These are phyloP conservation scores for Parapristionchus giblindavisi DNA, from an alignment of 2,888 invertebrate species.

Conservation along the genomic window DNA sequence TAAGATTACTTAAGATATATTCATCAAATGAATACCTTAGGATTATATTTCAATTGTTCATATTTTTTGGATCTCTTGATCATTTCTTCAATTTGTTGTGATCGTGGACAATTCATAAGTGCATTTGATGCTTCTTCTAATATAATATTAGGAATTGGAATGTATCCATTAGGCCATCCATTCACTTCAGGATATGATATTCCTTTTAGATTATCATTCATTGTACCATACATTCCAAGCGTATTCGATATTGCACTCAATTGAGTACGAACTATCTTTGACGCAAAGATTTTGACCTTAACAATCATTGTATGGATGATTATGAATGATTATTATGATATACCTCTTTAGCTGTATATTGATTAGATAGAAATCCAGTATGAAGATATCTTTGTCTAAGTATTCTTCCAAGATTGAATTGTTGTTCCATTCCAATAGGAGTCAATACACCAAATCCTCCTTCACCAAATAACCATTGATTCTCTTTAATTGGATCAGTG, in stretches of 20 bases:
- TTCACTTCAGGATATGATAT: background rate
- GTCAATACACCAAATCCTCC: constrained; percentile 17
- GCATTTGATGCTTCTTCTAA: constrained; percentile 15
- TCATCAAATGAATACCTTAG: background rate
- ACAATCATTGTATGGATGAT: no score
- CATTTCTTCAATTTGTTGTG: background rate
- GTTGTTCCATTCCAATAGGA: constrained; percentile 23
- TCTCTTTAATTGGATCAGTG: constrained; percentile 17
- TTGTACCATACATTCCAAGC: constrained; percentile 15
- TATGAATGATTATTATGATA: background rate
- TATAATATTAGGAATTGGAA: background rate
- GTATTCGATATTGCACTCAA: background rate
- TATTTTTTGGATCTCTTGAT: background rate
- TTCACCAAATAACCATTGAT: background rate
- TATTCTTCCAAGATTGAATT: constrained; percentile 13
- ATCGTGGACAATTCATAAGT: constrained; percentile 1
- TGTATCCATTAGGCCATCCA: constrained; percentile 11
- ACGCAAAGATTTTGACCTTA: background rate
- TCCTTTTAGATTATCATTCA: constrained; percentile 6
- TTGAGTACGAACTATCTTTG: constrained; percentile 21
- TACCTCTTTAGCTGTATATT: constrained; percentile 6
- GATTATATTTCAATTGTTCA: background rate
- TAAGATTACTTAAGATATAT: background rate
- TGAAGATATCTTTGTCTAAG: background rate
- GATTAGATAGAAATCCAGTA: constrained; percentile 2